Conservation (phyloP, 2,888 invertebrate genomes). For the Steinernema scapterisci region DNA sequence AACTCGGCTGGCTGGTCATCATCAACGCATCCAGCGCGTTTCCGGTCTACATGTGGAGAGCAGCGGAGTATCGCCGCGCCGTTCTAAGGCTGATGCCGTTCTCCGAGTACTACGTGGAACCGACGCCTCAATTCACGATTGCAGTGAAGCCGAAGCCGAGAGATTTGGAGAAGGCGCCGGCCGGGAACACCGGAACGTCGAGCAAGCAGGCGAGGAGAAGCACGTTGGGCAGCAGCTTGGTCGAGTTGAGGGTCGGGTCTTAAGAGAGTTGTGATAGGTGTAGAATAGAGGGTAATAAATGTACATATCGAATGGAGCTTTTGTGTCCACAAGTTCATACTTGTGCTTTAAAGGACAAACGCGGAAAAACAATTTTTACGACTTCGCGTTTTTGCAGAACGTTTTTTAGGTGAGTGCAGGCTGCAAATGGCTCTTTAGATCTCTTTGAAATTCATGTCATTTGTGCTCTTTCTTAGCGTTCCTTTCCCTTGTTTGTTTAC, state of each 20-base stretch:
- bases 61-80: slow-evolving; percentile 46
- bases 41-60: slow-evolving; percentile 47
- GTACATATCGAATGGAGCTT: too few species aligned
- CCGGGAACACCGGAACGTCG: neutral
- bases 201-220: neutral
- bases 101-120: slow-evolving; percentile 14
- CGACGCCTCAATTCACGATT: neutral
- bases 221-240: slow-evolving; percentile 2
- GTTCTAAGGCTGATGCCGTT: slow-evolving; percentile 11
- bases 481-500: too few species aligned
- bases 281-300: neutral
- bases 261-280: neutral
- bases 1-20: slow-evolving; percentile 51
- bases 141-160: neutral
- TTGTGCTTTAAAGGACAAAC: too few species aligned
- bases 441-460: too few species aligned
- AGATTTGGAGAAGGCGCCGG: neutral
- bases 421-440: too few species aligned
- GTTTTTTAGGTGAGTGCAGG: too few species aligned
- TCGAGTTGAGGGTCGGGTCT: neutral
- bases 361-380: too few species aligned
- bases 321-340: too few species aligned
- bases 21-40: slow-evolving; percentile 49
- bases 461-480: too few species aligned
- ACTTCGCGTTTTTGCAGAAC: too few species aligned